Evolutionary conservation across 2,888 invertebrate genomes (phyloP), one percentile per base, ranked within the genome.

Genomic region (Seira sanloemensis): DNA sequence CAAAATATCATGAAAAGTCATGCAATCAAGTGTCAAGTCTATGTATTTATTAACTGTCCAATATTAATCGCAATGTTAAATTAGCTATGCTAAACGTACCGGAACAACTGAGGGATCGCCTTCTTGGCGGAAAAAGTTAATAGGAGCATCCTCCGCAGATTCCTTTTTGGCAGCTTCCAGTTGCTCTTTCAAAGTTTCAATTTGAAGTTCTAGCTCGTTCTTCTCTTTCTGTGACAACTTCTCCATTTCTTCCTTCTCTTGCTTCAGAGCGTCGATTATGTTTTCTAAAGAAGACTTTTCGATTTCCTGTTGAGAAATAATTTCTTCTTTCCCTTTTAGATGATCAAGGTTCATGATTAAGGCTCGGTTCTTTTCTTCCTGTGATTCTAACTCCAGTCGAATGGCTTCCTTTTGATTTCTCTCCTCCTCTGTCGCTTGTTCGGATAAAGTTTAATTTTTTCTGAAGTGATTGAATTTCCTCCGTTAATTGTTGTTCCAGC

Each of bases 171-270:
- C 67, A 9, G 1, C 1, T 26, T 67, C 69, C 27, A 69, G 21
- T 18, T 69, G 37, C 21, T 69, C 74, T 4, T 54, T 65, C 4
- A 80, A 37, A n/a, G 19, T 78, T 16, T 50, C 23, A 19, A 73
- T 19, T 19, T 76, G 58, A 12, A 25, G 21, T 5, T 65, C n/a
- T 0, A 83, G 16, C 23, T 76, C 62, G 12, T 84, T 5, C 25
- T 68, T 67, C 68, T 76, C 76, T 67, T 24, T 68, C 1, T 0
- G 1, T 4, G 25, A 62, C 25, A 66, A 62, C 65, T 72, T 78
- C 73, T 89, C 75, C 16, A 88, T 69, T 78, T 90, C 90, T 88
- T 92, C 91, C 83, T 90, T 91, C 76, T 91, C 90, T 58, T 91
- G 89, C 4, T 90, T 86, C 58, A 92, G 86, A 21, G 90, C 90